Percentiles rank a stretch among this genome's conserved stretches.
Evolutionary conservation across 2,113 vertebrate genomes (phyloP).

Genomic region (Oryzias javanicus): DNA sequence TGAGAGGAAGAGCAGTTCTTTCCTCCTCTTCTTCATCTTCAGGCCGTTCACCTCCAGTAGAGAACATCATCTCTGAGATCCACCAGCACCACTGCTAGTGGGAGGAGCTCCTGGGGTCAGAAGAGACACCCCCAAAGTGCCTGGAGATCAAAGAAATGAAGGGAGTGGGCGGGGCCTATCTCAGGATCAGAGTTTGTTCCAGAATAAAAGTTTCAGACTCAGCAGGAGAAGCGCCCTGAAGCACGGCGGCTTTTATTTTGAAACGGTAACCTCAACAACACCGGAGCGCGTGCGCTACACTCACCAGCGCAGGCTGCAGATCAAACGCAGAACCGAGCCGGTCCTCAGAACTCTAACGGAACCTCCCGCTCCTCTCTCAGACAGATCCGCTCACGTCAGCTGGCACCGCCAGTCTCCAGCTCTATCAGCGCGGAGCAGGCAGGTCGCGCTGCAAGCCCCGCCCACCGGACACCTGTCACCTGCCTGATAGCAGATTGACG

Average conservation of each 20-base stretch:
- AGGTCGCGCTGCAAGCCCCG: constrained; percentile 17
- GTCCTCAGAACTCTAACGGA: background rate
- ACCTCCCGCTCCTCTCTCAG: background rate
- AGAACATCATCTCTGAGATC: constrained; percentile 16
- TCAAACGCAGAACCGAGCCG: no score
- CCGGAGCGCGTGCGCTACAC: background rate
- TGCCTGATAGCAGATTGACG: constrained; percentile 18
- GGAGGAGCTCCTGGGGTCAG: constrained; percentile 4
- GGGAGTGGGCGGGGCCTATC: no score
- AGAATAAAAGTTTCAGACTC: no score
- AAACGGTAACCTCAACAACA: background rate
- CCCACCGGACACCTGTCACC: constrained; percentile 48
- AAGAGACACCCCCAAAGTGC: no score
- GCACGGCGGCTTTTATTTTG: background rate
- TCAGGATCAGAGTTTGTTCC: no score
- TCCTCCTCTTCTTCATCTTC: constrained; percentile 22
- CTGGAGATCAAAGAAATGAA: no score
- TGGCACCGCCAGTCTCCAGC: background rate
- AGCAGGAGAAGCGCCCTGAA: no score
- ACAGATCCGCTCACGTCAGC: background rate
- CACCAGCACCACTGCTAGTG: background rate
- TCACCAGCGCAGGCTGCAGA: constrained; percentile 6
- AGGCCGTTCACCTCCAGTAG: background rate
- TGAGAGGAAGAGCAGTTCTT: background rate
- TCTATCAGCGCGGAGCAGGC: constrained; percentile 44